A percentile compares a stretch with the other conserved stretches of the same genome.
These are phyloP conservation scores for Gila orcuttii DNA, from an alignment of 2,113 vertebrate species.

Conservation along the genomic window DNA sequence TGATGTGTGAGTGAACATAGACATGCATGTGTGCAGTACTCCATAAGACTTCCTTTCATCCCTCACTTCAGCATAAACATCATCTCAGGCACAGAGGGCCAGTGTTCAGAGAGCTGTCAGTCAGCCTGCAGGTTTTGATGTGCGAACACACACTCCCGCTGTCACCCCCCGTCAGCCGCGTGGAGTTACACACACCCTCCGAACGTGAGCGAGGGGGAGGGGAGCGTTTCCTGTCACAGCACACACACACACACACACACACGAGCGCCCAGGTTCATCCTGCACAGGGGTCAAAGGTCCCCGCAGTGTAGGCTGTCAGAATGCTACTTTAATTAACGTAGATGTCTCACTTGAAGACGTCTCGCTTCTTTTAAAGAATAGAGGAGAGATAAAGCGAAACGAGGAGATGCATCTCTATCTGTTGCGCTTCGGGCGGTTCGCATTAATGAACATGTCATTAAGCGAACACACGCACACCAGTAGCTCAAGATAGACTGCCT, in stretches of 20 bases:
- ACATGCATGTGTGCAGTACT: neutral
- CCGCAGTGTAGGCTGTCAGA: slow-evolving; percentile 59
- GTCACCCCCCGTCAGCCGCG: slow-evolving; percentile 63
- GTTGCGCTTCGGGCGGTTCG: slow-evolving; percentile 56
- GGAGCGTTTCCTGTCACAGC: slow-evolving; percentile 27
- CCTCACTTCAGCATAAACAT: slow-evolving; percentile 1
- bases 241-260: neutral
- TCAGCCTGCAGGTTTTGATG: slow-evolving; percentile 64
- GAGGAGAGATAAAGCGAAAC: slow-evolving; percentile 40
- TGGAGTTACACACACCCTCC: neutral
- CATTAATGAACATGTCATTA: slow-evolving; percentile 68
- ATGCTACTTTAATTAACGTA: slow-evolving; percentile 63
- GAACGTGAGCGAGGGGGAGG: neutral
- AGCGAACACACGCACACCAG: slow-evolving; percentile 14
- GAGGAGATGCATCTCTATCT: slow-evolving; percentile 37
- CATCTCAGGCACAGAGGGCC: slow-evolving; percentile 2
- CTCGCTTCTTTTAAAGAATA: slow-evolving; percentile 37
- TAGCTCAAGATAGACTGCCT: neutral
- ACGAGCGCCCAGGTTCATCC: slow-evolving; percentile 6
- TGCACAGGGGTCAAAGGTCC: slow-evolving; percentile 66
- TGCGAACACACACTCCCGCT: slow-evolving; percentile 63
- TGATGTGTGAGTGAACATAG: neutral
- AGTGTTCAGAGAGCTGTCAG: slow-evolving; percentile 62
- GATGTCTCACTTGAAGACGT: slow-evolving; percentile 51
- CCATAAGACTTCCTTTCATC: slow-evolving; percentile 57